Evolutionary conservation across 2,113 vertebrate genomes (phyloP).

Genomic region (Ceyx cyanopectus): DNA sequence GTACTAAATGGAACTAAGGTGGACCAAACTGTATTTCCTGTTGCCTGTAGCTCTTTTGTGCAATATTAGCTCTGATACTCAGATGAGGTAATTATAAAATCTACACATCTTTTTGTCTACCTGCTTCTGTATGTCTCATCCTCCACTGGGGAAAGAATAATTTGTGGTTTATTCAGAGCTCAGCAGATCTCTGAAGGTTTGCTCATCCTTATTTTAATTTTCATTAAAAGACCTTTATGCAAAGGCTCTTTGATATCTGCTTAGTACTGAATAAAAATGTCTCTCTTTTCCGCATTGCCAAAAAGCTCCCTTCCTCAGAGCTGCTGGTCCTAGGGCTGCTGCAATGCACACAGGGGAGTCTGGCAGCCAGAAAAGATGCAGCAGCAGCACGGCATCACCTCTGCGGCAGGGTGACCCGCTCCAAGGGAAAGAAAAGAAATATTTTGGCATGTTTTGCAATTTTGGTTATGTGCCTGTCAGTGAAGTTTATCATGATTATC

Average conservation of each 20-base stretch:
- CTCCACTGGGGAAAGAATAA: neutral
- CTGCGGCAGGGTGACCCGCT: neutral
- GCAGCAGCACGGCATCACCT: neutral
- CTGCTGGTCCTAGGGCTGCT: neutral
- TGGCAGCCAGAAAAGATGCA: neutral
- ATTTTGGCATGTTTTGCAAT: conserved; percentile 21
- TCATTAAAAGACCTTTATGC: conserved; percentile 20
- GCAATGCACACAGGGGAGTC: neutral
- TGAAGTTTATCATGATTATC: neutral
- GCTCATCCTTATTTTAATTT: conserved; percentile 61
- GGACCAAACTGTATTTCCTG: neutral
- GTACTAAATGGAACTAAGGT: neutral
- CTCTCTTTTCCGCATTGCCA: neutral
- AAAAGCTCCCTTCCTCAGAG: neutral
- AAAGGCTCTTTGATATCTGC: conserved; percentile 45
- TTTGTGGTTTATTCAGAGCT: conserved; percentile 51
- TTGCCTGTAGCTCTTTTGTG: neutral
- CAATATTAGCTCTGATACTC: neutral
- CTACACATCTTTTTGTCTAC: conserved; percentile 17
- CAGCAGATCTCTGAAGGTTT: conserved; percentile 50
- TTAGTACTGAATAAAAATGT: neutral
- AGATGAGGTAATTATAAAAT: conserved; percentile 25
- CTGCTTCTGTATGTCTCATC: conserved; percentile 1
- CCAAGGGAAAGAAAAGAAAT: neutral
- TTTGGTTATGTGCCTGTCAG: conserved; percentile 31